These are phyloP conservation scores for Lagopus muta DNA, from an alignment of 2,113 vertebrate genomes.

Conservation along the genomic window DNA sequence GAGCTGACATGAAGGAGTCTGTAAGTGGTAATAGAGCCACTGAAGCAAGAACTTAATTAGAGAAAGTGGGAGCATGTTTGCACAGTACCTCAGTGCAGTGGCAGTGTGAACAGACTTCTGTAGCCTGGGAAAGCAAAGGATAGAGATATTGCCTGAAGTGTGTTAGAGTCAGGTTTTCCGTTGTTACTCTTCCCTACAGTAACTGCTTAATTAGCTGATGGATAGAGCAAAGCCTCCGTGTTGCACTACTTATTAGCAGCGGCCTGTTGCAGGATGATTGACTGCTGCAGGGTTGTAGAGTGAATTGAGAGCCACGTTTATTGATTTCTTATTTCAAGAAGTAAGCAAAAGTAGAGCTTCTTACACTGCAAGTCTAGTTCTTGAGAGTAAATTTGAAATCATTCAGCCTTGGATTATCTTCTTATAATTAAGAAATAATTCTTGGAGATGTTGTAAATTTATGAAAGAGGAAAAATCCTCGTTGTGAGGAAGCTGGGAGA, in stretches of 20 bases:
- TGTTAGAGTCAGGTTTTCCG: neutral
- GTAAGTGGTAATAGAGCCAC: neutral
- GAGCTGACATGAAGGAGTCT: neutral
- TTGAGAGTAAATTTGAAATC: neutral
- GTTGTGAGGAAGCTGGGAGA: neutral
- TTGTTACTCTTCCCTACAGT: neutral
- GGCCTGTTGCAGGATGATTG: neutral
- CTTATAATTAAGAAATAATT: neutral
- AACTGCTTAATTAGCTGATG: neutral
- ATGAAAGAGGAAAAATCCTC: neutral
- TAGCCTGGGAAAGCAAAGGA: neutral
- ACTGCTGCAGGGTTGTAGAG: neutral
- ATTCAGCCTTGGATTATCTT: neutral
- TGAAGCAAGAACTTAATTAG: neutral
- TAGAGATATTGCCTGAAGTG: neutral
- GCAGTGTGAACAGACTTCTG: neutral
- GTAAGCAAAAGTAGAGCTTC: neutral
- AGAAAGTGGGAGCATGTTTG: neutral
- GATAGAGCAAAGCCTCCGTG: neutral
- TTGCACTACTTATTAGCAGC: neutral
- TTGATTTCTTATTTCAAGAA: neutral
- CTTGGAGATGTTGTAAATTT: neutral
- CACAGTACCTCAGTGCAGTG: neutral
- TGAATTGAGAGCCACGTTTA: neutral
- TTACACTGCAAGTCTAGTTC: neutral